These are phyloP conservation scores for Holocentrus rufus DNA, from an alignment of 2,797 vertebrate genomes.

Conservation along the genomic window DNA sequence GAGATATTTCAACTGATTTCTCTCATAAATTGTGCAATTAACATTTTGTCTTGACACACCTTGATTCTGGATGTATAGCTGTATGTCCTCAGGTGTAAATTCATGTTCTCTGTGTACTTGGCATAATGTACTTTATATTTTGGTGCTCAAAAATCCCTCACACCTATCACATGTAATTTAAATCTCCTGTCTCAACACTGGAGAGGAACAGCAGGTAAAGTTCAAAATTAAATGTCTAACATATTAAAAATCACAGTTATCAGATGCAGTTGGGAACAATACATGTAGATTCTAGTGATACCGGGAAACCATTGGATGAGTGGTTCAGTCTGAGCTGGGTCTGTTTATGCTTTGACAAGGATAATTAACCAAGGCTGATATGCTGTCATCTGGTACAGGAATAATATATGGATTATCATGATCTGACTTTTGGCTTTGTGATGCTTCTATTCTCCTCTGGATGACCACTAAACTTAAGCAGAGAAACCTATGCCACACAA, in stretches of 20 bases:
- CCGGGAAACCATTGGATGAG: conserved; percentile 25
- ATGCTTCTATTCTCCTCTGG: conserved; percentile 60
- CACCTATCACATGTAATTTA: conserved; percentile 79
- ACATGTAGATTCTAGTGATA: conserved; percentile 53
- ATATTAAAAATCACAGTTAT: conserved; percentile 70
- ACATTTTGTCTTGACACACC: conserved; percentile 75
- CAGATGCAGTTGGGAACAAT: conserved; percentile 34
- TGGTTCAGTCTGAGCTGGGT: conserved; percentile 57
- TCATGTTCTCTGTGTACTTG: conserved; percentile 70
- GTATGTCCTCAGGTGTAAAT: conserved; percentile 75
- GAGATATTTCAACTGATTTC: conserved; percentile 77
- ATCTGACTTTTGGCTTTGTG: conserved; percentile 61
- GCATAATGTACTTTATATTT: conserved; percentile 67
- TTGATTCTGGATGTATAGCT: conserved; percentile 69
- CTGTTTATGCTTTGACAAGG: conserved; percentile 62
- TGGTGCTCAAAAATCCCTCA: conserved; percentile 75
- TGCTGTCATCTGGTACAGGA: conserved; percentile 70
- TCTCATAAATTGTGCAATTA: conserved; percentile 76
- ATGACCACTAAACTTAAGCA: conserved; percentile 82
- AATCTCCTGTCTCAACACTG: conserved; percentile 68
- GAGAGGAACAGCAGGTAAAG: conserved; percentile 68
- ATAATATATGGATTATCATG: conserved; percentile 73
- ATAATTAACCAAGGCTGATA: conserved; percentile 57
- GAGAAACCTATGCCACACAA: conserved; percentile 83
- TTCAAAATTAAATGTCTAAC: conserved; percentile 73